Evolutionary conservation across 2,888 invertebrate genomes (phyloP).

Genomic region (Spicauda simplicius): DNA sequence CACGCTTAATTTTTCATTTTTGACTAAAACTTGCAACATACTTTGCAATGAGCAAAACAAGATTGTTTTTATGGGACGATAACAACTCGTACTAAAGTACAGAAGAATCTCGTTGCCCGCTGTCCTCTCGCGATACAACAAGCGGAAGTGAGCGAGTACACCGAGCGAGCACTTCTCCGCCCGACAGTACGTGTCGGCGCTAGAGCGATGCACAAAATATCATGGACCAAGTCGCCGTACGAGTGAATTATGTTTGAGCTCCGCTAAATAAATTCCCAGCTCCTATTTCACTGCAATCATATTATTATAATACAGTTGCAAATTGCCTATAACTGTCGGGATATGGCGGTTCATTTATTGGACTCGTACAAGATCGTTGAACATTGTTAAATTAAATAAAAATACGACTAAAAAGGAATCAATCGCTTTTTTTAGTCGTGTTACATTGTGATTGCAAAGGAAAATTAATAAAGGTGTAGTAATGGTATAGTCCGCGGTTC

Average conservation of each 20-base stretch:
- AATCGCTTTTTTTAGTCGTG: too few relatives aligned
- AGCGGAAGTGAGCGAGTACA: not conserved
- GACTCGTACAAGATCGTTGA: not conserved
- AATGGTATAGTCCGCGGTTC: too few relatives aligned
- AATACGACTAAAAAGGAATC: too few relatives aligned
- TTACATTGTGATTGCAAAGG: too few relatives aligned
- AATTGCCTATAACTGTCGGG: conserved; percentile 23
- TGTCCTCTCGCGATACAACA: not conserved
- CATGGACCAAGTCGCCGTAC: conserved; percentile 42
- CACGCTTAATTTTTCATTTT: too few relatives aligned
- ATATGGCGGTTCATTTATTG: not conserved
- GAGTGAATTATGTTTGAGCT: conserved; percentile 41
- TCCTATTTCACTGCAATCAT: conserved; percentile 8
- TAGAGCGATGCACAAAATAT: conserved; percentile 42
- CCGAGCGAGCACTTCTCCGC: conserved; percentile 30
- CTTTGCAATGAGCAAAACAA: too few relatives aligned
- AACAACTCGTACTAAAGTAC: too few relatives aligned
- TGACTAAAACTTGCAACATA: too few relatives aligned
- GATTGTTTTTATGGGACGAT: too few relatives aligned
- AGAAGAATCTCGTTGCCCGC: not conserved
- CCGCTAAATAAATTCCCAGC: conserved; percentile 17
- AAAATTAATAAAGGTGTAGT: too few relatives aligned
- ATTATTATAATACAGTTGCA: conserved; percentile 23
- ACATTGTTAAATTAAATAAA: too few relatives aligned
- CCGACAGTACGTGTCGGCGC: conserved; percentile 40